A percentile compares a stretch with the other conserved stretches of the same genome.
Evolutionary conservation across 1,140 invertebrate genomes (phyloP).

Genomic region (Ridgeia piscesae): DNA sequence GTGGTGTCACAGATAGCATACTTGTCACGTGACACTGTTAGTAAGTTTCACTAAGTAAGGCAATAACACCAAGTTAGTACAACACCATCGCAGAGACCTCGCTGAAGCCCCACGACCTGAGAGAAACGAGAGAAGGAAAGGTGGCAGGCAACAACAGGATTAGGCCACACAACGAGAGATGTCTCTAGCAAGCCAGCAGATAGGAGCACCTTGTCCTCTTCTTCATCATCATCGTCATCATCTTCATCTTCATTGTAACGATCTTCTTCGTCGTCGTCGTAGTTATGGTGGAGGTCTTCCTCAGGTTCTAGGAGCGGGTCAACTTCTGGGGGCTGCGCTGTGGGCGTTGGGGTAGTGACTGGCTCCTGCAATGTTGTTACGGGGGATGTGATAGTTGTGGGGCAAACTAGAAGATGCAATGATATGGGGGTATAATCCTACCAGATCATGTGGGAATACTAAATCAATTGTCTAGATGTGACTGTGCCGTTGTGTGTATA

Average conservation of each 20-base stretch:
- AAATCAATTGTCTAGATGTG: no score
- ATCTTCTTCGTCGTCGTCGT: slow-evolving; percentile 55
- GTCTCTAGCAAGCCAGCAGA: neutral
- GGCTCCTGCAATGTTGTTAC: slow-evolving; percentile 12
- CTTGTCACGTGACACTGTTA: neutral
- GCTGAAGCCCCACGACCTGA: neutral
- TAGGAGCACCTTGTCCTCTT: slow-evolving; percentile 36
- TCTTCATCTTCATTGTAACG: slow-evolving; percentile 35
- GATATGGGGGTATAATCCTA: neutral
- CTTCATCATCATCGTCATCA: slow-evolving; percentile 30
- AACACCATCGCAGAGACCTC: neutral
- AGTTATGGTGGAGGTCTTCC: slow-evolving; percentile 29
- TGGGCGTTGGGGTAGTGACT: slow-evolving; percentile 12
- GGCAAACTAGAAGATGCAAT: neutral
- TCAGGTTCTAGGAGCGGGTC: neutral
- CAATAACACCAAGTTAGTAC: neutral
- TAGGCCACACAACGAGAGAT: neutral
- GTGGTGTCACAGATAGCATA: neutral
- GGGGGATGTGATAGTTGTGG: neutral
- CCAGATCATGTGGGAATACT: neutral
- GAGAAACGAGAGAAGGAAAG: neutral
- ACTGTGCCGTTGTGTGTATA: no score
- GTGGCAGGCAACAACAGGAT: neutral
- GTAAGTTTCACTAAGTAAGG: no score
- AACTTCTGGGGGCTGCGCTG: neutral